These are phyloP conservation scores for Uria lomvia DNA, from an alignment of 2,113 vertebrate species.

Conservation along the genomic window DNA sequence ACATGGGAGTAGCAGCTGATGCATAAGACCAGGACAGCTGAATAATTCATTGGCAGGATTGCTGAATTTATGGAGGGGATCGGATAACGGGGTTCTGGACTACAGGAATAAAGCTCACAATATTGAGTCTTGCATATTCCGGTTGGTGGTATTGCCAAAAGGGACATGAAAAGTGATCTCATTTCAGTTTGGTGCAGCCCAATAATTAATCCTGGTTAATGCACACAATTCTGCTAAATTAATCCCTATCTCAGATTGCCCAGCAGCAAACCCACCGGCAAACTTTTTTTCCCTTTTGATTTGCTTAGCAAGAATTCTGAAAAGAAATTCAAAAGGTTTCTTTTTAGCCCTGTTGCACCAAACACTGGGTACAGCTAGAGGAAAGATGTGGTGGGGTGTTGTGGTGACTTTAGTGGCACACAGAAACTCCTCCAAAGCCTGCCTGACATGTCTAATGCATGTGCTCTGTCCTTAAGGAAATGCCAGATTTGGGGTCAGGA, in stretches of 20 bases:
- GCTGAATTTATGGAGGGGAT: conserved; percentile 3
- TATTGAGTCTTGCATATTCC: conserved; percentile 9
- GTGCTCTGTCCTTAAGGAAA: neutral
- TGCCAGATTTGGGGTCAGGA: neutral
- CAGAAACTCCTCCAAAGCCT: neutral
- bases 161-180: neutral
- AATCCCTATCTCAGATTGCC: neutral
- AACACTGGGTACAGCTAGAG: neutral
- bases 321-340: neutral
- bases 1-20: conserved; percentile 1
- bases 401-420: neutral
- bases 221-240: neutral
- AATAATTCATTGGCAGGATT: conserved; percentile 11
- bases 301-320: neutral
- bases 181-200: neutral
- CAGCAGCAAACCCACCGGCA: neutral
- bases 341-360: neutral
- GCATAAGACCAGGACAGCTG: conserved; percentile 8
- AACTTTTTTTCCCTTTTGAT: neutral
- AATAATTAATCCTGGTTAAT: neutral
- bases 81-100: neutral
- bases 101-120: neutral
- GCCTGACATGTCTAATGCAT: neutral
- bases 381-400: neutral
- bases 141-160: neutral